phyloP scores from a whole-genome alignment of 2,113 vertebrate genomes.

The Sigmodon hispidus region DNA sequence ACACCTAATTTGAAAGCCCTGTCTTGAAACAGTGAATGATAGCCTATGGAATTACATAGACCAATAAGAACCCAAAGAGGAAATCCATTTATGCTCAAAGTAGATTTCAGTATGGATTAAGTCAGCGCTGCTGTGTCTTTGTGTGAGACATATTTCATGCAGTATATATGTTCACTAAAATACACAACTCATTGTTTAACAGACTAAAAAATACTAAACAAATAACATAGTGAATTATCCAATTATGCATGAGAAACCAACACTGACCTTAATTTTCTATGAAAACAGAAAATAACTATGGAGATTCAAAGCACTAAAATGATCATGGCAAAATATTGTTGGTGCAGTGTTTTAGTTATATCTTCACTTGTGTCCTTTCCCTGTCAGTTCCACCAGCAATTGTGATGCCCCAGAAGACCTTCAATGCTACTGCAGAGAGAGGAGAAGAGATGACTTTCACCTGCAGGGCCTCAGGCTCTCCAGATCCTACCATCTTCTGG shows the following conservation, averaged over 20 bases:
- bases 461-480: conserved; percentile 94
- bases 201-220: not conserved
- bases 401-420: conserved; percentile 91
- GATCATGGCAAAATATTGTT: not conserved
- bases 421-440: conserved; percentile 97
- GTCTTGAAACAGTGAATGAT: conserved; percentile 45
- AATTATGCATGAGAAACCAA: not conserved
- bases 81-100: conserved; percentile 63
- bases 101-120: conserved; percentile 46
- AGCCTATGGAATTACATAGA: conserved; percentile 54
- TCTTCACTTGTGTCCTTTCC: conserved; percentile 36
- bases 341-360: not conserved
- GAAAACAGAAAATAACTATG: not conserved
- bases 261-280: not conserved
- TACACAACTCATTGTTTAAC: not conserved
- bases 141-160: conserved; percentile 30
- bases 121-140: not conserved
- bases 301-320: not conserved
- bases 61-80: conserved; percentile 28
- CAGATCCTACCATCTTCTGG: conserved; percentile 94
- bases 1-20: conserved; percentile 74
- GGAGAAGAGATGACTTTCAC: conserved; percentile 93
- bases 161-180: not conserved
- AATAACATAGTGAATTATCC: not conserved
- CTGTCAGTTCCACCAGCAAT: conserved; percentile 93